Percentiles rank a stretch among this genome's conserved stretches.
Conservation (phyloP, 2,888 invertebrate genomes). For the Meandrusa payeni region DNA sequence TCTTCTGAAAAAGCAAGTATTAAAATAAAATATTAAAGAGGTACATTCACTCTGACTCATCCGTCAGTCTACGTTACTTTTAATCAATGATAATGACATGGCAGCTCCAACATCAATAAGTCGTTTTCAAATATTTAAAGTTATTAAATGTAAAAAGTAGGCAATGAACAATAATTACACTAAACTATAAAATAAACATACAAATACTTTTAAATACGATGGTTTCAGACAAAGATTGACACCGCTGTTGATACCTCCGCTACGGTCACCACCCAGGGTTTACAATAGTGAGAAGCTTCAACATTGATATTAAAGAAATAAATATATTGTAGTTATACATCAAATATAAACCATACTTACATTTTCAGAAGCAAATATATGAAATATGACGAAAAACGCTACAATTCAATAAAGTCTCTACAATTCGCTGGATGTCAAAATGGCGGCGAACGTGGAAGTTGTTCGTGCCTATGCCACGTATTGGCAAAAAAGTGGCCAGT, state of each 20-base stretch:
- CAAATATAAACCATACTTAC: conserved; percentile 56
- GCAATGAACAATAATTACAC: neutral
- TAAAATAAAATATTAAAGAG: conserved; percentile 42
- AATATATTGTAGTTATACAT: conserved; percentile 13
- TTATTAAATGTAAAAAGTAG: too few species aligned
- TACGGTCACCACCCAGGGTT: conserved; percentile 78
- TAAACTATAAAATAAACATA: neutral
- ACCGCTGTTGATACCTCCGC: conserved; percentile 75
- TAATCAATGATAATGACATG: conserved; percentile 80
- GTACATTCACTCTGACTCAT: conserved; percentile 68
- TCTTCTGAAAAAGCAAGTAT: conserved; percentile 68
- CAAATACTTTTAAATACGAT: conserved; percentile 31
- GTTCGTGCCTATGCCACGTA: conserved; percentile 91
- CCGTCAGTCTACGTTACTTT: conserved; percentile 60
- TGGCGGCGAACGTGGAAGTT: conserved; percentile 90
- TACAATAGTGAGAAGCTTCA: conserved; percentile 25
- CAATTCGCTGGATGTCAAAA: conserved; percentile 90
- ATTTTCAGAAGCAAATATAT: conserved; percentile 77
- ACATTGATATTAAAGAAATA: neutral
- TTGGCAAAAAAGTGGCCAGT: conserved; percentile 80
- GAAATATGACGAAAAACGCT: conserved; percentile 83
- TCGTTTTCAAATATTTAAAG: conserved; percentile 21
- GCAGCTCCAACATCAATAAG: conserved; percentile 55
- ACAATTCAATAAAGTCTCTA: conserved; percentile 85
- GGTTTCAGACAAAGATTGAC: conserved; percentile 59